Evolutionary conservation across 2,113 vertebrate species (phyloP), one percentile per base, ranked within the genome.

Genomic region (Barbus barbus): DNA sequence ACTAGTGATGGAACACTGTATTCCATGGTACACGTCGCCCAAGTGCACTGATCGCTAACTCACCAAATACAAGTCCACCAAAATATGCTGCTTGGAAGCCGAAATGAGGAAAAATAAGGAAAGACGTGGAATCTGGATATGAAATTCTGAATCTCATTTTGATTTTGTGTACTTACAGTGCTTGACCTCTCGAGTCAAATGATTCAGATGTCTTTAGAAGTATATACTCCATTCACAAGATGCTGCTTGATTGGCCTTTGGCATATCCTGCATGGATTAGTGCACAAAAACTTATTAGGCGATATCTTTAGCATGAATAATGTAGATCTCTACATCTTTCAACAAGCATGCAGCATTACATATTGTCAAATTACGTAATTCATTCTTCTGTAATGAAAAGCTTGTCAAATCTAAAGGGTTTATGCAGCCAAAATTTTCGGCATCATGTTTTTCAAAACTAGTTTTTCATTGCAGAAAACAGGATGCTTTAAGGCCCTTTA

Each of bases 1-100:
- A 93, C 82, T 85, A 93, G 91, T 28, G 93, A 91, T 6, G 90
- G 94, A 1, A 89, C 93, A n/a, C 82, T 92, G 77, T 96, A 94
- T 86, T 94, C 95, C 3, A 78, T 95, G 53, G 94, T 94, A 69
- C 95, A 95, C 58, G 81, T 95, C 73, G 93, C 86, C 31, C 93
- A 93, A 56, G 90, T 93, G 72, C 89, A 91, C 75, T 93, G 89
- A 92, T 90, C n/a, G n/a, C n/a, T n/a, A n/a, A n/a, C n/a, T n/a
- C n/a, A n/a, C n/a, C n/a, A n/a, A n/a, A n/a, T n/a, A n/a, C n/a
- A n/a, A n/a, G n/a, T n/a, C n/a, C n/a, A n/a, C n/a, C n/a, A n/a
- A n/a, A n/a, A n/a, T n/a, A n/a, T n/a, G n/a, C n/a, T n/a, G n/a
- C n/a, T n/a, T n/a, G n/a, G n/a, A n/a, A n/a, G n/a, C n/a, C n/a